A percentile compares a stretch with the other conserved stretches of the same genome.
Conservation (phyloP, 2,113 vertebrate species). For the Columba janthina region DNA sequence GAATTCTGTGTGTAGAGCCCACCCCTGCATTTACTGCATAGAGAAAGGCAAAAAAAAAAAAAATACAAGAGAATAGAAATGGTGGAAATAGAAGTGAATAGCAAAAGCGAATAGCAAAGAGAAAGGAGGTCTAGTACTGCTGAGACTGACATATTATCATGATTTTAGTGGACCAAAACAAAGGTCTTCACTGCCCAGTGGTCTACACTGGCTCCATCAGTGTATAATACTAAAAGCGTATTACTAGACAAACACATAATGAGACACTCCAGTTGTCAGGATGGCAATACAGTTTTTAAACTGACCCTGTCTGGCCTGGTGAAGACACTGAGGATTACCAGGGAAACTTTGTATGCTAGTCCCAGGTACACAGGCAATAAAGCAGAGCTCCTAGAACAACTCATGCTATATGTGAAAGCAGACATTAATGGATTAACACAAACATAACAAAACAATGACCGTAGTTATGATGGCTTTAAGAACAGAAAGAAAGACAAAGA, state of each 20-base stretch:
- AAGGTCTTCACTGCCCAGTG: neutral
- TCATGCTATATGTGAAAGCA: neutral
- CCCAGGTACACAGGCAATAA: neutral
- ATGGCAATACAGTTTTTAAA: neutral
- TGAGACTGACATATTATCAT: neutral
- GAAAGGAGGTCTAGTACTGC: neutral
- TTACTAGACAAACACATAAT: neutral
- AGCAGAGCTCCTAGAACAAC: neutral
- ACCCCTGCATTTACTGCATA: neutral
- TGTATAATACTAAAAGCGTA: fast-evolving
- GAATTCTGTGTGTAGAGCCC: neutral
- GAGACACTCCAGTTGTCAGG: neutral
- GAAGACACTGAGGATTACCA: neutral
- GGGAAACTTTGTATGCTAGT: fast-evolving
- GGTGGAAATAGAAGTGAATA: neutral
- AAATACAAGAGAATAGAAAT: neutral
- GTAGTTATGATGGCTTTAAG: neutral
- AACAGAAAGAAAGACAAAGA: neutral
- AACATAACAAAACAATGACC: neutral
- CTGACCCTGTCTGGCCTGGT: neutral
- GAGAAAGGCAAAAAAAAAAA: neutral
- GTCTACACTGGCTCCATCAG: neutral
- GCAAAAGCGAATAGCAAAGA: neutral
- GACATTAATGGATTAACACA: neutral
- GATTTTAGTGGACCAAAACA: neutral